Conservation (phyloP, 2,797 vertebrate species). For the Tragelaphus eurycerus region DNA sequence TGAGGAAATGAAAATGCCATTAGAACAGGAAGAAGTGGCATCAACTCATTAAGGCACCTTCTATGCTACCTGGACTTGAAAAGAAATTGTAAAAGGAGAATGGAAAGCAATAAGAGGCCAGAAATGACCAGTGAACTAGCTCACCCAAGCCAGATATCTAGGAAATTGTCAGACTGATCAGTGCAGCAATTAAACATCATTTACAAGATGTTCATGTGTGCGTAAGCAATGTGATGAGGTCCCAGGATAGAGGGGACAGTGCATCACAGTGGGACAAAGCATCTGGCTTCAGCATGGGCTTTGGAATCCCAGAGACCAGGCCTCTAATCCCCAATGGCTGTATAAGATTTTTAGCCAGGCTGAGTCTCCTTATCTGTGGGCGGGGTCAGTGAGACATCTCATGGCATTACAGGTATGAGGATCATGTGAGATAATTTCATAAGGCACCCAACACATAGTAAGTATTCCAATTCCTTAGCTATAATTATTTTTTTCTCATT, state of each 20-base stretch:
- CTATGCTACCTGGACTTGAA: neutral
- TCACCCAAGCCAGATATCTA: neutral
- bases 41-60: neutral
- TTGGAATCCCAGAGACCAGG: neutral
- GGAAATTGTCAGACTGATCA: neutral
- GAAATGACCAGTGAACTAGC: neutral
- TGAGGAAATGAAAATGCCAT: neutral
- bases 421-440: neutral
- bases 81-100: neutral
- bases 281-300: neutral
- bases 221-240: neutral
- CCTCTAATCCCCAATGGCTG: neutral
- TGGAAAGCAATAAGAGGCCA: neutral
- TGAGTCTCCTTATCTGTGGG: neutral
- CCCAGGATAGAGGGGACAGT: no score
- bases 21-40: neutral
- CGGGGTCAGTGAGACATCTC: neutral
- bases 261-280: neutral
- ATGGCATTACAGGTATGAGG: neutral
- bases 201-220: neutral
- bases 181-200: neutral
- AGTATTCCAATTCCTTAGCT: neutral
- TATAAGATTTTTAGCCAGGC: neutral
- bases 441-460: neutral
- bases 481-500: neutral